phyloP scores from a whole-genome alignment of 2,797 vertebrate genomes.

The Thaleichthys pacificus region DNA sequence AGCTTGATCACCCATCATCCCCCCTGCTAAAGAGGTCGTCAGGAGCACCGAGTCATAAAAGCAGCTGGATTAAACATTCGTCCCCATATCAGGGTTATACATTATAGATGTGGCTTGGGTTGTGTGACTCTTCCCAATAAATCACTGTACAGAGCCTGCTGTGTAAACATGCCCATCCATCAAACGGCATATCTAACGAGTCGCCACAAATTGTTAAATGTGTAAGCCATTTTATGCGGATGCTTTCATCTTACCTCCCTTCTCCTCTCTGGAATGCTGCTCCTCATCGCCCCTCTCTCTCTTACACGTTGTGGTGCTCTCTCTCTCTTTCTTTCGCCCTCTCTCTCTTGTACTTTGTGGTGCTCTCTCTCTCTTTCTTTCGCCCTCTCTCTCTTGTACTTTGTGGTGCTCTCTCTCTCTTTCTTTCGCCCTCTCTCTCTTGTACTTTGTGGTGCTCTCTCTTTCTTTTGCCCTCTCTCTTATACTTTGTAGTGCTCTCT shows the following conservation, averaged over 20 bases:
- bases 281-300: slow-evolving; percentile 1
- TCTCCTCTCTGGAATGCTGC: neutral
- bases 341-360: neutral
- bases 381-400: neutral
- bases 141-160: slow-evolving; percentile 17
- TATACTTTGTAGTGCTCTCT: neutral
- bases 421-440: neutral
- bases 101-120: slow-evolving; percentile 27
- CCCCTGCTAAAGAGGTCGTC: neutral
- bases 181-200: slow-evolving; percentile 31
- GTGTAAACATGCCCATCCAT: slow-evolving; percentile 31
- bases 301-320: neutral
- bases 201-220: slow-evolving; percentile 21
- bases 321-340: neutral
- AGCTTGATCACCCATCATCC: too few species aligned
- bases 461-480: neutral
- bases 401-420: neutral
- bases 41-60: neutral
- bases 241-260: neutral
- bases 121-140: slow-evolving; percentile 13
- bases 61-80: slow-evolving; percentile 3
- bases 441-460: too few species aligned
- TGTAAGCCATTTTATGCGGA: neutral
- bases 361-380: neutral
- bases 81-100: slow-evolving; percentile 11